phyloP scores from a whole-genome alignment of 2,888 invertebrate genomes.

The Hyppa rectilinea region DNA sequence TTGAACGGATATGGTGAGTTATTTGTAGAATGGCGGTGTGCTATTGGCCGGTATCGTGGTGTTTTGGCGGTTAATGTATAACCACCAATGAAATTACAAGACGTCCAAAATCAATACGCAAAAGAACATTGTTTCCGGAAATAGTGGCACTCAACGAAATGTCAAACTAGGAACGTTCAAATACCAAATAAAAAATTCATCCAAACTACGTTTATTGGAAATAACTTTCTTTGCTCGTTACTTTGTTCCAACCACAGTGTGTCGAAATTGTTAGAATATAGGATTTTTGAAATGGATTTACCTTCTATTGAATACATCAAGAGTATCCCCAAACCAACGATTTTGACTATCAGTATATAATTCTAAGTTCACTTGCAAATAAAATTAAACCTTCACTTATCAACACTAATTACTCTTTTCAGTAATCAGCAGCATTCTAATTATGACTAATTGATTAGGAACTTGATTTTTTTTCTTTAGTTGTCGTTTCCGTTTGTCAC shows the following conservation, averaged over 20 bases:
- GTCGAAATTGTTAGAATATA: neutral
- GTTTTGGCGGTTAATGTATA: conserved; percentile 84
- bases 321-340: neutral
- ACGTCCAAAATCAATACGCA: conserved; percentile 73
- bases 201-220: neutral
- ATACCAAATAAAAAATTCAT: conserved; percentile 30
- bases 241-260: neutral
- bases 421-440: neutral
- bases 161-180: conserved; percentile 51
- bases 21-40: conserved; percentile 75
- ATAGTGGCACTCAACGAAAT: conserved; percentile 33
- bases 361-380: neutral
- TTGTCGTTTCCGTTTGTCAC: conserved; percentile 24
- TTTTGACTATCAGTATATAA: neutral
- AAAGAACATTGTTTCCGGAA: conserved; percentile 53
- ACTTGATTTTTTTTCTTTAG: neutral
- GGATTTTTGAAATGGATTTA: neutral
- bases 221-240: neutral
- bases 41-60: conserved; percentile 78
- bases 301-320: neutral
- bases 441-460: neutral
- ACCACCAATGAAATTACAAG: conserved; percentile 77
- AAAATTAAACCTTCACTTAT: neutral
- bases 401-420: neutral
- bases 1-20: conserved; percentile 90